Conservation (phyloP, 2,113 vertebrate species). For the Phrynosoma blainvillii region DNA sequence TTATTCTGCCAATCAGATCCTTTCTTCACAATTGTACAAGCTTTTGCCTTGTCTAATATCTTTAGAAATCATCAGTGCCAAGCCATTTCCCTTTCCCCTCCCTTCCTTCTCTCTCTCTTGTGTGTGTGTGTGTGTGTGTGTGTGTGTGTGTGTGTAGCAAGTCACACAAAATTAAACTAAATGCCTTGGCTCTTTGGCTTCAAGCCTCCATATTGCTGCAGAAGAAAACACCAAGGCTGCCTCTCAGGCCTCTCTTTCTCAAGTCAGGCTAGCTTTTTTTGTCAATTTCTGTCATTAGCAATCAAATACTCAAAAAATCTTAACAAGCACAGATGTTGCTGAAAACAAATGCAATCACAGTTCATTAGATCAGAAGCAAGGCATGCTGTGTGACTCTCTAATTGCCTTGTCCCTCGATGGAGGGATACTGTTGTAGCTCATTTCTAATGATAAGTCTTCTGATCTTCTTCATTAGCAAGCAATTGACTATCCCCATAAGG, state of each 20-base stretch:
- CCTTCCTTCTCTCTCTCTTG: background rate
- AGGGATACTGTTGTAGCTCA: conserved; percentile 52
- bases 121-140: too few relatives aligned
- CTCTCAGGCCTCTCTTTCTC: conserved; percentile 27
- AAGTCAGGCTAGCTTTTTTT: conserved; percentile 36
- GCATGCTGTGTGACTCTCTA: conserved; percentile 58
- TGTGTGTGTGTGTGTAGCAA: background rate
- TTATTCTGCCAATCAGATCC: background rate
- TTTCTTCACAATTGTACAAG: background rate
- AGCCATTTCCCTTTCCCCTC: too few relatives aligned
- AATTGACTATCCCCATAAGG: conserved; percentile 69
- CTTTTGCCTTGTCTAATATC: background rate
- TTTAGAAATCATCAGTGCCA: background rate
- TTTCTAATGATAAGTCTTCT: conserved; percentile 66
- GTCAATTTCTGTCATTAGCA: conserved; percentile 26
- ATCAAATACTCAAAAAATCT: conserved; percentile 53
- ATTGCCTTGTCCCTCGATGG: conserved; percentile 47
- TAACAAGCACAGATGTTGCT: conserved; percentile 33
- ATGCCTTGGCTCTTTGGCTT: accelerated
- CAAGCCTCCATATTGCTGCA: background rate
- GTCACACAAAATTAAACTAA: background rate
- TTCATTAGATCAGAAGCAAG: conserved; percentile 63
- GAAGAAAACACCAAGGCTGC: accelerated
- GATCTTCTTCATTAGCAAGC: conserved; percentile 70
- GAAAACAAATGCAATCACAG: conserved; percentile 67